phyloP scores from a whole-genome alignment of 2,113 vertebrate genomes.

The Aegithalos caudatus region DNA sequence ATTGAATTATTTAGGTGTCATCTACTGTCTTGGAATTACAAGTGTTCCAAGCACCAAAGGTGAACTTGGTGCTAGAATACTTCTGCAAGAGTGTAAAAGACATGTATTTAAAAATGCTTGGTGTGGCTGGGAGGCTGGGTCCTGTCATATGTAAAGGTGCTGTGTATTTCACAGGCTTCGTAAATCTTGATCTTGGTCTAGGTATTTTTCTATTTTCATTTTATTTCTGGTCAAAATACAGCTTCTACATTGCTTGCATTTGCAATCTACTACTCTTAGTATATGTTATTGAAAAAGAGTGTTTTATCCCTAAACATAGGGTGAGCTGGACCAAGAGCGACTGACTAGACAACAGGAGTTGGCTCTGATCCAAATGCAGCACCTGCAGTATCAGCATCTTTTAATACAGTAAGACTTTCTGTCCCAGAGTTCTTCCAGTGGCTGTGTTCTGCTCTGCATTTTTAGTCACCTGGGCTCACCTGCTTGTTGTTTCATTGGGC shows the following conservation, averaged over 20 bases:
- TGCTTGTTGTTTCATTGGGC: neutral
- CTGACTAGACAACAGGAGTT: slow-evolving; percentile 92
- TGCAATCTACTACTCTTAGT: neutral
- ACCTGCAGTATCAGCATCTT: slow-evolving; percentile 96
- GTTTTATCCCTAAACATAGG: slow-evolving; percentile 66
- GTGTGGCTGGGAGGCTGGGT: neutral
- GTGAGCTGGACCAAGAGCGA: slow-evolving; percentile 91
- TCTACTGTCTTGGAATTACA: neutral
- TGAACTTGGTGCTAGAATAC: neutral
- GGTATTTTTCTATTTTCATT: neutral
- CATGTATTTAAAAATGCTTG: neutral
- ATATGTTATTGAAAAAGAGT: neutral
- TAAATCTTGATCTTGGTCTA: neutral
- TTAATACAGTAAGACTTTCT: slow-evolving; percentile 84
- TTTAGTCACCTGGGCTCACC: neutral
- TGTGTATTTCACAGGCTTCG: neutral
- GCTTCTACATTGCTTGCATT: neutral
- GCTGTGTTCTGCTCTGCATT: neutral
- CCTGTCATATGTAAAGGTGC: neutral
- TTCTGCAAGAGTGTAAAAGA: neutral
- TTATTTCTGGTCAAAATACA: neutral
- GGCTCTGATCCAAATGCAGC: slow-evolving; percentile 92
- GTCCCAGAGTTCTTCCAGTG: neutral
- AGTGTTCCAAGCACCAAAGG: neutral
- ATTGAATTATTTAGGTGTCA: neutral